Base-by-base conservation (phyloP, 1,140 invertebrate species). In the Megathymus violae region DNA sequence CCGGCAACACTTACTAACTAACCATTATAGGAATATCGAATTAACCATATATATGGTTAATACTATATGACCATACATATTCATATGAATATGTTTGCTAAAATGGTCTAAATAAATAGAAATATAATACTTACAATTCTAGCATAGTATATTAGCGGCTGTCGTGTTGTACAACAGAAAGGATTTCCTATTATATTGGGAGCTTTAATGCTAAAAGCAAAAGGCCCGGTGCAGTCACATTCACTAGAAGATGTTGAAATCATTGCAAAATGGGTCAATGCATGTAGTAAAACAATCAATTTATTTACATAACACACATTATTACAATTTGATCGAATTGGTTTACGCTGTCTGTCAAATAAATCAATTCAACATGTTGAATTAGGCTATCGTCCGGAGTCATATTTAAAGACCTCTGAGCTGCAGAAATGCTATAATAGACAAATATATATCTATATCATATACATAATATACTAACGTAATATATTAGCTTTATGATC, bases 111-210 rank as follows among this genome's bases (percentile, higher is more conserved):
- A n/a, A n/a, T n/a, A n/a, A n/a, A n/a, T n/a, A n/a, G n/a, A n/a
- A n/a, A n/a, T n/a, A n/a, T n/a, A n/a, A 34, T 15, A 78, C 76
- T 68, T 71, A 87, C 82, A 19, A 84, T 50, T 67, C 79, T 62
- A 11, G 81, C 67, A 27, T 76, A 85, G 50, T 85, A 85, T 31
- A 88, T 34, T 0, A 82, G 34, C 9, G 82, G 82, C 4, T 78
- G 72, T 36, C 52, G 64, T 38, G 73, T 48, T 3, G 38, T 52
- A 3, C 64, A 13, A 11, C 27, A 13, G 19, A 58, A 44, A 2
- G 54, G 27, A 46, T 58, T 46, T n/a, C 27, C 27, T 13, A 36
- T n/a, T 36, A 58, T 10, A 17, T 44, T 46, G 6, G 54, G 54
- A 46, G 31, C 11, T 0, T 19, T 27, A 5, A 14, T 19, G 40